phyloP scores from a whole-genome alignment of 2,113 vertebrate genomes.

The Phalacrocorax brasilianus region DNA sequence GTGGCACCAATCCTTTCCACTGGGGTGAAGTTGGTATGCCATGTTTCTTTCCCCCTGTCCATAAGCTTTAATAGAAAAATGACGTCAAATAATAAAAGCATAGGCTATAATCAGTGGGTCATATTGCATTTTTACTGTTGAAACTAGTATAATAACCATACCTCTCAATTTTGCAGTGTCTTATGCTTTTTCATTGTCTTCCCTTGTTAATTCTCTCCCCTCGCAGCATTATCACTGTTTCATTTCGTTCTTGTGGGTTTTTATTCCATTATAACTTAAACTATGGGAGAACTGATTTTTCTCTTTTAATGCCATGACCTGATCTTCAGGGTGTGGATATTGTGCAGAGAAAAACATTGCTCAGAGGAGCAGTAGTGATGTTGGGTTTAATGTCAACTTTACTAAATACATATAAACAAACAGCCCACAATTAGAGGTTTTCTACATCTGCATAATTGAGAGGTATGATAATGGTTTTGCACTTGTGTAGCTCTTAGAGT shows the following conservation, averaged over 20 bases:
- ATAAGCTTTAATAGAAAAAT: slow-evolving; percentile 9
- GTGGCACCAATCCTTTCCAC: slow-evolving; percentile 95
- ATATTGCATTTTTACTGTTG: background rate
- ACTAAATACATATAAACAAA: background rate
- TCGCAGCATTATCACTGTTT: background rate
- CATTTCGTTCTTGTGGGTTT: background rate
- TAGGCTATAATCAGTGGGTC: background rate
- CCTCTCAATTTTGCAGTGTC: background rate
- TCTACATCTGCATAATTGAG: background rate
- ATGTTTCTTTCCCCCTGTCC: background rate
- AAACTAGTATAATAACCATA: background rate
- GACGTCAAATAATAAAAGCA: background rate
- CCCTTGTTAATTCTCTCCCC: background rate
- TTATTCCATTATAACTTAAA: background rate
- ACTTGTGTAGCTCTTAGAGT: background rate
- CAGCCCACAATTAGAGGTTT: background rate
- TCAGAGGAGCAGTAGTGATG: background rate
- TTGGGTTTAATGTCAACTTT: background rate
- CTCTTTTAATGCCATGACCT: background rate
- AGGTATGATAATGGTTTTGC: background rate
- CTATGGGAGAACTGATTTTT: background rate
- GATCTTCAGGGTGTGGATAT: background rate
- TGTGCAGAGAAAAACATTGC: background rate
- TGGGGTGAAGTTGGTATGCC: slow-evolving; percentile 98
- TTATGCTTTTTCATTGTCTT: background rate